phyloP scores from a whole-genome alignment of 2,888 invertebrate genomes.

The Yponomeuta plumbellus region DNA sequence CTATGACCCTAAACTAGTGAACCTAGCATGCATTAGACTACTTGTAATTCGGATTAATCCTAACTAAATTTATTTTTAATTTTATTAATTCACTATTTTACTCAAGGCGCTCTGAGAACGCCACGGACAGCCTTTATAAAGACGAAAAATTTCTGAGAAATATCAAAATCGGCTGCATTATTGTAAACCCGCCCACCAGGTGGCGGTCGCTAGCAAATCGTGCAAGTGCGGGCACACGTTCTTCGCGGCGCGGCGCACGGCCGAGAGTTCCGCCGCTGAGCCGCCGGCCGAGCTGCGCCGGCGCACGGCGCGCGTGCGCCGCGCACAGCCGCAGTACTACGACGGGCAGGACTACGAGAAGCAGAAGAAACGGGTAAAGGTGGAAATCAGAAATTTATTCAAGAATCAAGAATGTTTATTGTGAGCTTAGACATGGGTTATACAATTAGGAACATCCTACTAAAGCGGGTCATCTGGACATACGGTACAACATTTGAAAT shows the following conservation, averaged over 20 bases:
- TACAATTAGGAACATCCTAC: too few species aligned
- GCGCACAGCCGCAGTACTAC: constrained; percentile 89
- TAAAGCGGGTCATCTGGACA: too few species aligned
- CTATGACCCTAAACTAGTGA: too few species aligned
- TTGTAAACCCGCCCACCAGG: constrained; percentile 59
- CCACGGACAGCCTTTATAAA: constrained; percentile 7
- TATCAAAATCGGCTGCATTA: constrained; percentile 14
- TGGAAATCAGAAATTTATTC: not conserved
- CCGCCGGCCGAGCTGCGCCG: constrained; percentile 68
- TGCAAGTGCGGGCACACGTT: constrained; percentile 90
- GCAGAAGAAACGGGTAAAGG: constrained; percentile 77
- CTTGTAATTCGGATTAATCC: too few species aligned
- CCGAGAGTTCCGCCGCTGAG: constrained; percentile 51
- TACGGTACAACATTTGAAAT: too few species aligned
- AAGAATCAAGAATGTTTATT: too few species aligned
- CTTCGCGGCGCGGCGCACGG: constrained; percentile 79
- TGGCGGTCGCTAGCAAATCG: constrained; percentile 89
- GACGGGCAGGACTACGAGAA: constrained; percentile 89
- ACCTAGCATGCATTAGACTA: too few species aligned
- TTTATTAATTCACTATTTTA: too few species aligned
- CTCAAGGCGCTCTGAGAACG: not conserved
- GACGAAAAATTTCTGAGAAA: not conserved
- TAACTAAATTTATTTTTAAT: too few species aligned
- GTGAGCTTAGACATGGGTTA: too few species aligned
- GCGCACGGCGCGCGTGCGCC: constrained; percentile 83